Evolutionary conservation across 1,140 invertebrate genomes (phyloP), one percentile per base, ranked within the genome.

Genomic region (Eupristina koningsbergeri): DNA sequence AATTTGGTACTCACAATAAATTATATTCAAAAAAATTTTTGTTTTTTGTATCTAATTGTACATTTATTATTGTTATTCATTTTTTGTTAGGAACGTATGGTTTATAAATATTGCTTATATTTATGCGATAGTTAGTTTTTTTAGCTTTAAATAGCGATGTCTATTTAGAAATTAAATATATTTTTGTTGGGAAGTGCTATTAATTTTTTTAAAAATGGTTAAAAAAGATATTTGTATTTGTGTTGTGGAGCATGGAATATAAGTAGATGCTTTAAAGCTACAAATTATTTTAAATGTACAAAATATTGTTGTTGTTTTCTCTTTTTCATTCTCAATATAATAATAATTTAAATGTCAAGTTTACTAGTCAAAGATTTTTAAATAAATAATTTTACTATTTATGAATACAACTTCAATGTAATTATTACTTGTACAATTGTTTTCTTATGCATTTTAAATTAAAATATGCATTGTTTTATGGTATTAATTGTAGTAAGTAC

Each of bases 161-260:
- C n/a, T 17, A 69, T 69, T 6, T 71, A 0, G 19, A 13, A 41
- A 8, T 36, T 61, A 58, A 19, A 76, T 53, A n/a, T 22, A 50
- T 29, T 31, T 53, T 34, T 53, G 50, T 58, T 76, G 58, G 19
- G 74, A 76, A 29, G 31, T 34, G 50, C 11, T 19, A 7, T 74
- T 50, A 1, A 26, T 74, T 36, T 31, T 36, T 71, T n/a, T 47
- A 26, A 26, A 76, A 58, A 78, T 39, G 31, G 39, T 77, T 34
- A 77, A 77, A 77, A 77, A 58, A 77, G 39, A 5, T 19, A 64
- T 58, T 64, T 64, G 34, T n/a, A 78, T 50, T 61, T 34, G 3
- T 34, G 39, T 17, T 53, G 73, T 53, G 29, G 34, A 53, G 34
- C 31, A 50, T 6, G 19, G 15, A 74, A 45, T 74, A 26, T 22